Percentiles rank a stretch among this genome's conserved stretches.
phyloP scores from a whole-genome alignment of 2,888 invertebrate genomes.

The Leptinotarsa tumamoca region DNA sequence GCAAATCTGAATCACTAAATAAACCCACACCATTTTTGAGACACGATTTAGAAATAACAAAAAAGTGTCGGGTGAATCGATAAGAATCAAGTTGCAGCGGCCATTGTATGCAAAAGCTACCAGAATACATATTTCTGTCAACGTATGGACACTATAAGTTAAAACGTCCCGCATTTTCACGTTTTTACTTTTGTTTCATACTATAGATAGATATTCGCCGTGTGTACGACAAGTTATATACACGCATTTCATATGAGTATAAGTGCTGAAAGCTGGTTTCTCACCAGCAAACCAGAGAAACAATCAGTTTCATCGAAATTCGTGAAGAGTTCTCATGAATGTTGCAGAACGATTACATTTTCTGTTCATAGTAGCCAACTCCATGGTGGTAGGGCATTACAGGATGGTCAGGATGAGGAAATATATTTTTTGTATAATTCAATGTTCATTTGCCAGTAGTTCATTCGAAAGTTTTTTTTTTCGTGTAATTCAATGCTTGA shows the following conservation, averaged over 20 bases:
- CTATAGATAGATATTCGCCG: constrained; percentile 35
- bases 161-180: constrained; percentile 44
- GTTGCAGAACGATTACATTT: neutral
- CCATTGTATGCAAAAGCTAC: constrained; percentile 63
- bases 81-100: constrained; percentile 58
- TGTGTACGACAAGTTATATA: constrained; percentile 38
- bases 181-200: constrained; percentile 43
- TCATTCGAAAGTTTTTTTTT: too few relatives aligned
- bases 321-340: constrained; percentile 10
- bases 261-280: constrained; percentile 22
- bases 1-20: constrained; percentile 47
- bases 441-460: too few relatives aligned
- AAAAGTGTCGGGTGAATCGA: constrained; percentile 61
- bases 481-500: too few relatives aligned
- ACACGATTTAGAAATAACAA: constrained; percentile 60
- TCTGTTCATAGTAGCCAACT: neutral
- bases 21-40: constrained; percentile 51
- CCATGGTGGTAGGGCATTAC: too few relatives aligned
- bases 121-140: constrained; percentile 61
- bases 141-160: constrained; percentile 55
- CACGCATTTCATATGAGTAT: constrained; percentile 38
- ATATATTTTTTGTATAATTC: too few relatives aligned
- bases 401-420: too few relatives aligned
- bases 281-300: constrained; percentile 26
- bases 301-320: constrained; percentile 23